These are phyloP conservation scores for Dicerorhinus sumatrensis DNA, from an alignment of 2,113 vertebrate species.

Conservation along the genomic window DNA sequence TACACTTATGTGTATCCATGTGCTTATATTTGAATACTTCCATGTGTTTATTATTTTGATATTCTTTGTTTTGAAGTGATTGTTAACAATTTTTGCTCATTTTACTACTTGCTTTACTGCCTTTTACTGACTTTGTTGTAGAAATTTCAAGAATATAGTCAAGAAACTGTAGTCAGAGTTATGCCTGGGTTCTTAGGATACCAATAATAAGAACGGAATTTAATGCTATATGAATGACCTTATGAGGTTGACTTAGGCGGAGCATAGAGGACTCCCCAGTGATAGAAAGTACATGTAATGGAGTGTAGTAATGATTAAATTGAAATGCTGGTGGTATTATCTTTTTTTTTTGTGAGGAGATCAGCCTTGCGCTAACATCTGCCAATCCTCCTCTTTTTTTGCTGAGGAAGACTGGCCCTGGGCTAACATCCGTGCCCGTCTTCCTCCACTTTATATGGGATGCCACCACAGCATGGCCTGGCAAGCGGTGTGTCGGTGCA, in stretches of 20 bases:
- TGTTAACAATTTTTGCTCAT: not conserved
- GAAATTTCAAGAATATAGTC: not conserved
- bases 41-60: not conserved
- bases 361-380: no score
- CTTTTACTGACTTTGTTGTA: not conserved
- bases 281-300: not conserved
- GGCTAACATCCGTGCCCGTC: no score
- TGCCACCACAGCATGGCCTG: no score
- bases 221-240: not conserved
- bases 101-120: not conserved
- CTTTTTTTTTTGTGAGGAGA: no score
- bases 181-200: not conserved
- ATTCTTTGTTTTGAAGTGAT: not conserved
- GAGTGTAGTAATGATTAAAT: not conserved
- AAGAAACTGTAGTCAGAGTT: not conserved
- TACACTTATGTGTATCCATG: not conserved
- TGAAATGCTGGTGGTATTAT: not conserved
- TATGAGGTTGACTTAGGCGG: not conserved
- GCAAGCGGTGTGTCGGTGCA: no score
- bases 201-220: not conserved
- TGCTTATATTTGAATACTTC: not conserved
- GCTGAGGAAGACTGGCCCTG: no score
- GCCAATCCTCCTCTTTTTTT: no score
- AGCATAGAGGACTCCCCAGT: fast-evolving
- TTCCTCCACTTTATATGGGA: no score